Base-by-base conservation (phyloP, 2,797 vertebrate species). In the Hyperoplus lanceolatus region DNA sequence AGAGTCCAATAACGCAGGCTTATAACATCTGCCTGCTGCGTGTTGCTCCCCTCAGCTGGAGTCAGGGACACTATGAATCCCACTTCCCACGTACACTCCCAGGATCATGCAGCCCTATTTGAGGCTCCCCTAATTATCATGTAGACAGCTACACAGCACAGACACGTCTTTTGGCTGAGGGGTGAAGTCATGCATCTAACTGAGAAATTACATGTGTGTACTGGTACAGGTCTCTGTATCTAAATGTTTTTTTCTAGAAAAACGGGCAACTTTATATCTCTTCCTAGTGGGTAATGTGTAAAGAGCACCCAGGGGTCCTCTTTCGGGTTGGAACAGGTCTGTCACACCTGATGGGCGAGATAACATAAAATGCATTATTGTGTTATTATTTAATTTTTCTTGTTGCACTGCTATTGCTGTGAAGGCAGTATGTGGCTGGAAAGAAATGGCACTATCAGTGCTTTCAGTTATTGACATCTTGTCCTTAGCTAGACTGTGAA, bases 111-210 rank as follows among this genome's bases (percentile, higher is more conserved):
- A 58, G 38, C 66, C 48, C 41, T 42, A 57, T 77, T 29, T 82
- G 77, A 83, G 86, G 70, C 65, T 56, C 50, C 59, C 38, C 70
- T 92, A 66, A 79, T 89, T 83, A 86, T 71, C 54, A 46, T 70
- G 55, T 45, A 83, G 73, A 73, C 73, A 77, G 79, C 59, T 69
- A 41, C 46, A 80, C 69, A 77, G 73, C 73, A 68, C 60, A 77
- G 50, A 72, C 16, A 76, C 54, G 21, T 50, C 73, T 49, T 8
- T 29, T 29, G 66, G 71, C 54, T 81, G 54, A 75, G 60, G 54
- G 41, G n/a, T 55, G 75, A 56, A 82, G 66, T 70, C 65, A 82
- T 65, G 46, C 58, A 66, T 70, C 51, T 45, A 49, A 51, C 61
- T 39, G 46, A 29, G 45, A 42, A 43, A 60, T 50, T 68, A 46